Conservation (phyloP, 2,888 invertebrate genomes). For the Zhuqinia jingwanae region DNA sequence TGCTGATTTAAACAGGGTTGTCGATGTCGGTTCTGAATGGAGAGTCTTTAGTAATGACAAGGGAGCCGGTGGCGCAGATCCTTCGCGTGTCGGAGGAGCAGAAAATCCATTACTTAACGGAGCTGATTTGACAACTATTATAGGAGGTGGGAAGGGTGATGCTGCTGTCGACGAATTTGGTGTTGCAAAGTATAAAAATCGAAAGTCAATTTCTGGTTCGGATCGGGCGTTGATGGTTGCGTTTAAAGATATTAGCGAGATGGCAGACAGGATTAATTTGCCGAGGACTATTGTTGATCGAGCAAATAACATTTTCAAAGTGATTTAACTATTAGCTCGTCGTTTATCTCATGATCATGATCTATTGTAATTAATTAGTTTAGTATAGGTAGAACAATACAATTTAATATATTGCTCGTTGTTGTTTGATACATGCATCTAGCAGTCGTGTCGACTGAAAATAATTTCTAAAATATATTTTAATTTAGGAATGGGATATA, state of each 20-base stretch:
- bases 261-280: constrained; percentile 99
- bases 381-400: too few species aligned
- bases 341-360: too few species aligned
- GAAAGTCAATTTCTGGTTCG: constrained; percentile 93
- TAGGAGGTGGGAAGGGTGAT: constrained; percentile 87
- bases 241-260: constrained; percentile 97
- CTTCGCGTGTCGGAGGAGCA: constrained; percentile 99
- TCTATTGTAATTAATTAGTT: too few species aligned
- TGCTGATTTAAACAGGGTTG: constrained; percentile 86
- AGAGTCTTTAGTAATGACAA: constrained; percentile 99
- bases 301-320: constrained; percentile 98
- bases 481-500: too few species aligned
- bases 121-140: constrained; percentile 97
- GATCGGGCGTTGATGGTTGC: constrained; percentile 97
- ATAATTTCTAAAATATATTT: too few species aligned
- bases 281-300: constrained; percentile 98
- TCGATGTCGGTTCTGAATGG: constrained; percentile 99
- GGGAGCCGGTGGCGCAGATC: constrained; percentile 97
- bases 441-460: too few species aligned
- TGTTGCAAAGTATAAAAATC: constrained; percentile 85
- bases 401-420: too few species aligned
- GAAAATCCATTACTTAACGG: constrained; percentile 98
- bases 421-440: too few species aligned
- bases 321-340: too few species aligned
- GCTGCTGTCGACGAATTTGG: constrained; percentile 95